Conservation (phyloP, 2,113 vertebrate species). For the Rhinopithecus roxellana region DNA sequence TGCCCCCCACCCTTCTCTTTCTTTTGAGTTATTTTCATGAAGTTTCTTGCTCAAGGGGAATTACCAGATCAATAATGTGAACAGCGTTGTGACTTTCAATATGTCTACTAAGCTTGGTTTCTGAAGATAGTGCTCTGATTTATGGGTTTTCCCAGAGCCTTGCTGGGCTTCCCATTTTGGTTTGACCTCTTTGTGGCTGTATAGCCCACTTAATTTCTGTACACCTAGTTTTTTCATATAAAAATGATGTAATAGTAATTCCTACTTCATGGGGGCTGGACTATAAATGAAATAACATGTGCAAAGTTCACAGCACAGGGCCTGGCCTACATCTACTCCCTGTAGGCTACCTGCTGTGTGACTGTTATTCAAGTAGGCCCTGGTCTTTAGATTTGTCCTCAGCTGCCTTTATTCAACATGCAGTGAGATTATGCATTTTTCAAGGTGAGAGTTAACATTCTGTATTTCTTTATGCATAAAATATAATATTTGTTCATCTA, state of each 20-base stretch:
- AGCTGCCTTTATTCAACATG: not conserved
- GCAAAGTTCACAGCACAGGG: too few species aligned
- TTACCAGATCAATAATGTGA: not conserved
- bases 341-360: fast-evolving
- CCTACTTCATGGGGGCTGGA: not conserved
- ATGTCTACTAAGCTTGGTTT: not conserved
- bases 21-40: not conserved
- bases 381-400: not conserved
- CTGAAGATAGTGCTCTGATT: not conserved
- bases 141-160: not conserved
- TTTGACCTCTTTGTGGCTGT: not conserved
- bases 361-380: not conserved
- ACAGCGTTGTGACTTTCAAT: not conserved
- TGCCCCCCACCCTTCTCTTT: not conserved
- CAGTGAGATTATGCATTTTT: not conserved
- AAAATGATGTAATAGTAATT: not conserved
- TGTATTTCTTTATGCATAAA: slow-evolving; percentile 2
- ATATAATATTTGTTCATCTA: not conserved
- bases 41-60: not conserved
- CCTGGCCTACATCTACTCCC: not conserved
- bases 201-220: not conserved
- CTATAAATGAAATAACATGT: not conserved
- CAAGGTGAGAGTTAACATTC: not conserved
- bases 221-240: not conserved
- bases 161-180: not conserved